Base-by-base conservation (phyloP, 2,888 invertebrate species). In the Hirtodrosophila trivittata region DNA sequence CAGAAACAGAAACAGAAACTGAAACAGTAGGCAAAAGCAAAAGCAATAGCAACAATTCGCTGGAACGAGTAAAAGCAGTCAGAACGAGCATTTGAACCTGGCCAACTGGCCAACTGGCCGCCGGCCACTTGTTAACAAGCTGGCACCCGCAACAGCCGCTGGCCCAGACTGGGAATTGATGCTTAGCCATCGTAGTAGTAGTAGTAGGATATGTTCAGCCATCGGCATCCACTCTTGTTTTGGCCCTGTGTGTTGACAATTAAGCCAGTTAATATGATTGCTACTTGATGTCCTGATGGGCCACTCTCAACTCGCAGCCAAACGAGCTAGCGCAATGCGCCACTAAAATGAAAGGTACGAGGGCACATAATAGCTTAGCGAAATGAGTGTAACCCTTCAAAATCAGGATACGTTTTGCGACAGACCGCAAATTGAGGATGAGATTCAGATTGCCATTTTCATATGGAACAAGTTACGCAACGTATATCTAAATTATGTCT, bases 221-320 rank as follows among this genome's bases (percentile, higher is more conserved):
- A 39, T 16, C 14, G 28, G 26, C 70, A 60, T 51, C 32, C 60
- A 60, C 60, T 52, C 56, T 47, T 73, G 58, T 50, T 63, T 43
- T 49, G 55, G 55, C 55, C 60, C 68, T 66, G 69, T 80, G 75
- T 75, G 77, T 72, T 73, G 78, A 80, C 78, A 80, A 80, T 80
- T 80, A 80, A 75, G 72, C 78, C 75, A 77, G 78, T 80, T 80
- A 80, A 80, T 80, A 80, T 80, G 78, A 80, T 80, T 80, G 84
- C 78, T 81, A 83, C 78, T 80, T 83, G 84, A 75, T 80, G 80
- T 71, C 60, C 83, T 66, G 75, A 77, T 74, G 69, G 37, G 47
- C 50, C 71, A 41, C 55, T 54, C 37, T 9, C 30, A 58, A 54
- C 46, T 41, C 18, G 50, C 65, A 56, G 45, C 37, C 64, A 66